Conservation (phyloP, 2,113 vertebrate genomes). For the Tenrec ecaudatus region DNA sequence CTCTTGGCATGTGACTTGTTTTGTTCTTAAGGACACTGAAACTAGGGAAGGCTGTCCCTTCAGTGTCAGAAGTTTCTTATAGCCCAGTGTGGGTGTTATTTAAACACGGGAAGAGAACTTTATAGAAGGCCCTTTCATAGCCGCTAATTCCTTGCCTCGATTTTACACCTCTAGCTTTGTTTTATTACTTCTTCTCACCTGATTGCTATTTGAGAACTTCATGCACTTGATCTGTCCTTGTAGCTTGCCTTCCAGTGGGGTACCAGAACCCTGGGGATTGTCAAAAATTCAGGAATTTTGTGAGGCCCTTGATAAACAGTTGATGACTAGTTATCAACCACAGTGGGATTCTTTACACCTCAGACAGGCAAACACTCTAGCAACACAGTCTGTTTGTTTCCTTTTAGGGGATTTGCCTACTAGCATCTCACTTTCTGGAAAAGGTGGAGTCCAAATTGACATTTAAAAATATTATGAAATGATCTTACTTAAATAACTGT, state of each 20-base stretch:
- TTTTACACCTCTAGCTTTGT: background rate
- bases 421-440: background rate
- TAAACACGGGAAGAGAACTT: background rate
- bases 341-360: background rate
- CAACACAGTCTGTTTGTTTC: background rate
- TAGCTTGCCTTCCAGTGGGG: background rate
- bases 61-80: background rate
- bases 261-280: background rate
- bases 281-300: slow-evolving; percentile 14
- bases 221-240: background rate
- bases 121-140: background rate
- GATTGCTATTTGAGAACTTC: background rate
- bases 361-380: background rate
- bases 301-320: background rate
- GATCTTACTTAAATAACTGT: slow-evolving; percentile 27
- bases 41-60: slow-evolving; percentile 25
- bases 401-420: background rate
- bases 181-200: slow-evolving; percentile 30
- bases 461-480: slow-evolving; percentile 38
- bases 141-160: background rate
- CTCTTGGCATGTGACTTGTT: slow-evolving; percentile 63
- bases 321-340: slow-evolving; percentile 14
- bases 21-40: slow-evolving; percentile 59
- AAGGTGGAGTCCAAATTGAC: slow-evolving; percentile 1
- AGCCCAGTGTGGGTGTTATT: background rate